These are phyloP conservation scores for Danio choprae DNA, from an alignment of 2,797 vertebrate species.

Conservation along the genomic window DNA sequence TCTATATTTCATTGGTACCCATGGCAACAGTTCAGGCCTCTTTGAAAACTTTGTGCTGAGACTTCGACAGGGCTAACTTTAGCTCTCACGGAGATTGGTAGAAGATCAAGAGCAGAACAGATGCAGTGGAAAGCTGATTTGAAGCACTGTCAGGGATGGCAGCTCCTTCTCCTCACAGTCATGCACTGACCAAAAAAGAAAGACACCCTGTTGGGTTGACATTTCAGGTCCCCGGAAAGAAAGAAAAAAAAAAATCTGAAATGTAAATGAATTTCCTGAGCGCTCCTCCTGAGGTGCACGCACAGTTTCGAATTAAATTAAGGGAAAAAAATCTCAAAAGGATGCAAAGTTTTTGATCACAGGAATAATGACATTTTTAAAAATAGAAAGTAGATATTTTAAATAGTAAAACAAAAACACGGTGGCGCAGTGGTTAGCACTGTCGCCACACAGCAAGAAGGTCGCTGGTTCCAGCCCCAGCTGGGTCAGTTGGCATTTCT, in stretches of 20 bases:
- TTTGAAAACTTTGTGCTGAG: constrained; percentile 10
- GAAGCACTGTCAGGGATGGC: constrained; percentile 20
- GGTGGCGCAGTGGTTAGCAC: no score
- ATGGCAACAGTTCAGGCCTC: constrained; percentile 5
- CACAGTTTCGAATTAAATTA: neutral
- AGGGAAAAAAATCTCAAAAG: no score
- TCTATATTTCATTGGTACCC: constrained; percentile 12
- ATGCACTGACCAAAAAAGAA: constrained; percentile 21
- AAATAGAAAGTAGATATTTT: no score
- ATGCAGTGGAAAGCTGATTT: constrained; percentile 6
- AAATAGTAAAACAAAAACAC: no score
- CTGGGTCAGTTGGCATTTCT: no score
- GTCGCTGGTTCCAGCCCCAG: no score
- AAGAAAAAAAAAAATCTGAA: neutral
- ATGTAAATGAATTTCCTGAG: neutral
- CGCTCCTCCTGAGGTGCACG: neutral
- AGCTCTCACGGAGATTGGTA: neutral
- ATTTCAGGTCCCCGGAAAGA: neutral
- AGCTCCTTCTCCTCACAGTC: constrained; percentile 9
- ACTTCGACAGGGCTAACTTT: constrained; percentile 32
- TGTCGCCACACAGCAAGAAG: no score
- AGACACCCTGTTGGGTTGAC: constrained; percentile 2
- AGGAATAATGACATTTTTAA: no score
- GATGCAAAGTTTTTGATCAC: no score
- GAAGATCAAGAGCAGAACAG: constrained; percentile 32